phyloP scores from a whole-genome alignment of 2,113 vertebrate species.

The Hyperopisus bebe region DNA sequence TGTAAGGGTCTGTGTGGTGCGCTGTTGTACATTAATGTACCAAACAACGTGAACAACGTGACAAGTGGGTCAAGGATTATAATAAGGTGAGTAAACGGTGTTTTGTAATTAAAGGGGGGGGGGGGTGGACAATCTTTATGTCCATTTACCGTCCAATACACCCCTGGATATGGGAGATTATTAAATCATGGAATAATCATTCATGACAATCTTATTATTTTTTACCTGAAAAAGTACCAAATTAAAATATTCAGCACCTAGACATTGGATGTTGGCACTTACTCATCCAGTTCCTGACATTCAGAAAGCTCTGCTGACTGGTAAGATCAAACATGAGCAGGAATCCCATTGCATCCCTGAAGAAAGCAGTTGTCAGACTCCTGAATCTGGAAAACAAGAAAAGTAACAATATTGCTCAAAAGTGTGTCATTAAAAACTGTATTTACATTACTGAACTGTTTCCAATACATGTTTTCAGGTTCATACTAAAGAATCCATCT shows the following conservation, averaged over 20 bases:
- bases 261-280: conserved; percentile 47
- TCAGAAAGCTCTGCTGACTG: conserved; percentile 93
- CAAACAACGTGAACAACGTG: too few relatives aligned
- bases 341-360: conserved; percentile 96
- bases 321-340: conserved; percentile 93
- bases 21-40: too few relatives aligned
- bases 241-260: background rate
- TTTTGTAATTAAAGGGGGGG: background rate
- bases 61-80: background rate
- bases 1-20: too few relatives aligned
- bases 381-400: conserved; percentile 55
- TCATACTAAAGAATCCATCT: background rate
- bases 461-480: background rate
- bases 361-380: conserved; percentile 90
- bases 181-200: background rate
- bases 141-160: background rate
- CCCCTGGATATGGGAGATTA: background rate
- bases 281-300: conserved; percentile 98
- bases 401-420: background rate
- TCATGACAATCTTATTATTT: background rate
- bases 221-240: background rate
- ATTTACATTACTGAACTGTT: background rate
- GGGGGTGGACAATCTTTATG: background rate
- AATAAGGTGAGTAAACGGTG: background rate
- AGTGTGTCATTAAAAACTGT: background rate